Evolutionary conservation across 2,888 invertebrate genomes (phyloP).

Genomic region (Trissoscelio sp.): DNA sequence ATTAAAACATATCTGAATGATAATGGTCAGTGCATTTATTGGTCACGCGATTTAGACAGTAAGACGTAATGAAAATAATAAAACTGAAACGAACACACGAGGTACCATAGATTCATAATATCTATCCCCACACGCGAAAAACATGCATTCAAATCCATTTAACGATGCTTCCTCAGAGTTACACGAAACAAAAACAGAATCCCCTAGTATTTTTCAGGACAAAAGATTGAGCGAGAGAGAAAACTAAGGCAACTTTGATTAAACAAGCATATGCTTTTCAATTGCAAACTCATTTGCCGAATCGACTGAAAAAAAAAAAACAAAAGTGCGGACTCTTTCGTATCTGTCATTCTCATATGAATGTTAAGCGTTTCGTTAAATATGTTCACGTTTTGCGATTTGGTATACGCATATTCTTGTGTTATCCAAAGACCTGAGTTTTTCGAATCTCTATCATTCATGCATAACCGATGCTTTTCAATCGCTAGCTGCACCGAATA

Average conservation of each 20-base stretch:
- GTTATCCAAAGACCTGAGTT: conserved; percentile 33
- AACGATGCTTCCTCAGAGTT: conserved; percentile 39
- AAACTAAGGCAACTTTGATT: conserved; percentile 10
- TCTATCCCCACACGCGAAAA: conserved; percentile 29
- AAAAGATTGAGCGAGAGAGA: not conserved
- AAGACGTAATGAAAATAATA: conserved; percentile 59
- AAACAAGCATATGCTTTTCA: conserved; percentile 15
- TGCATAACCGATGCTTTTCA: not conserved
- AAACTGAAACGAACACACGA: conserved; percentile 64
- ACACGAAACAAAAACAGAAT: conserved; percentile 7
- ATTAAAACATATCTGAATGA: conserved; percentile 71
- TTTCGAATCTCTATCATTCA: conserved; percentile 6
- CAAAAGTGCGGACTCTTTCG: not conserved
- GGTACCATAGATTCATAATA: conserved; percentile 52
- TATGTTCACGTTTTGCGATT: conserved; percentile 20
- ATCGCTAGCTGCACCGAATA: not conserved
- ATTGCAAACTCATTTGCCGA: not conserved
- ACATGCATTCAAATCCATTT: conserved; percentile 36
- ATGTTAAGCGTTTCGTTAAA: conserved; percentile 28
- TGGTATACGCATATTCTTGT: conserved; percentile 23
- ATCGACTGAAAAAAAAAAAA: not conserved
- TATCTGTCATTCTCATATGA: conserved; percentile 12
- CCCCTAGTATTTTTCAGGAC: conserved; percentile 19
- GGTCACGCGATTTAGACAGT: conserved; percentile 65
- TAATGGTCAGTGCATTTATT: conserved; percentile 69